These are phyloP conservation scores for Cheilosia urbana DNA, from an alignment of 2,888 invertebrate species.

Conservation along the genomic window DNA sequence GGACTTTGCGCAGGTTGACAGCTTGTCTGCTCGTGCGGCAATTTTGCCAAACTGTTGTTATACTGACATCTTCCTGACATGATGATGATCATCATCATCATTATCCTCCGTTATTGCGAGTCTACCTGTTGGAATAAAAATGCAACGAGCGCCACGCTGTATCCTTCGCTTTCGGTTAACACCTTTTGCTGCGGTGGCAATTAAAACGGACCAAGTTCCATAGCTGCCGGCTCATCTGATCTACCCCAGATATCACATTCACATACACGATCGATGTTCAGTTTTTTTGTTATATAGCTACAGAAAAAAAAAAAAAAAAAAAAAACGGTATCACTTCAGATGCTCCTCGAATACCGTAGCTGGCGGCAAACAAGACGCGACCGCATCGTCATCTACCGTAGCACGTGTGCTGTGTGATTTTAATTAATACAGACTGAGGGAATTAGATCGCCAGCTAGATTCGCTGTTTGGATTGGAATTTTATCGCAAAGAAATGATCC, in stretches of 20 bases:
- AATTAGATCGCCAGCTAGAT: constrained; percentile 69
- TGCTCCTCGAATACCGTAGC: constrained; percentile 32
- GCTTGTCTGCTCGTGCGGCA: constrained; percentile 47
- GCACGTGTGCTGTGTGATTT: constrained; percentile 65
- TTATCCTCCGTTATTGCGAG: constrained; percentile 65
- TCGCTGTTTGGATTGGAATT: constrained; percentile 66
- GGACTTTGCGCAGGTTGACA: constrained; percentile 51
- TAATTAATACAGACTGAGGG: constrained; percentile 66
- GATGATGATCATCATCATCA: constrained; percentile 65
- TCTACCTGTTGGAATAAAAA: constrained; percentile 35
- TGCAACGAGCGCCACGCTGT: constrained; percentile 38
- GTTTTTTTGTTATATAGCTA: background rate
- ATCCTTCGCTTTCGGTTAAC: constrained; percentile 66
- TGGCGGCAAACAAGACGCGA: constrained; percentile 59
- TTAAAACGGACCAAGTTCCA: constrained; percentile 73
- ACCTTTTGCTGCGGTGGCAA: constrained; percentile 64
- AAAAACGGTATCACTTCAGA: constrained; percentile 57
- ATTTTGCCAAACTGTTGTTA: constrained; percentile 52
- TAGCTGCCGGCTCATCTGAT: constrained; percentile 66
- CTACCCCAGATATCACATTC: constrained; percentile 44
- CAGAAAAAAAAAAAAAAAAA: background rate
- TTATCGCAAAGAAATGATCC: constrained; percentile 64
- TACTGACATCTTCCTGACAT: constrained; percentile 57
- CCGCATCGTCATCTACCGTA: constrained; percentile 18
- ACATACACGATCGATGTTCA: constrained; percentile 35